Base-by-base conservation (phyloP, 2,113 vertebrate genomes). In the Microtus richardsoni region DNA sequence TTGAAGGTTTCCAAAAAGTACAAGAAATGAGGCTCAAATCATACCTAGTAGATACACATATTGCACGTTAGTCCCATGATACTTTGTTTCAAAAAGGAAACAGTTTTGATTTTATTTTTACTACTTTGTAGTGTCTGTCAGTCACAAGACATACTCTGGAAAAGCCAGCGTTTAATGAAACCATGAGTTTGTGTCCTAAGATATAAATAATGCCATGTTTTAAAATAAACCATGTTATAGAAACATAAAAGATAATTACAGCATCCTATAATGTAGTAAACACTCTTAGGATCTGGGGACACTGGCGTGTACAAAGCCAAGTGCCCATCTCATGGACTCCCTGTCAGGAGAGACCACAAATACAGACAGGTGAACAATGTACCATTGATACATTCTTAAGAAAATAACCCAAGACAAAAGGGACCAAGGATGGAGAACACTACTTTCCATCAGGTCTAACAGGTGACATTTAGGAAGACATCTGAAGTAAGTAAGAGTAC, bases 191-290 rank as follows among this genome's bases (percentile, higher is more conserved):
- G 41, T 78, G 95, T 96, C 74, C 8, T 80, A 89, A 82, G 13
- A 93, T 88, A 93, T 44, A 84, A 91, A 94, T 11, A 30, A 93
- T 84, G 10, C 3, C 14, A 77, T 94, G 79, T 74, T 97, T 96
- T 96, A 93, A 94, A 97, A 95, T 96, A 94, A 97, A 93, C 60
- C 21, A 83, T 94, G 62, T 52, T 96, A 91, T 64, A 88, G 44
- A 97, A 97, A 96, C 66, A 91, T 64, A 85, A 92, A 83, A 60
- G 60, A 28, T 60, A 64, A 44, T 44, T 84, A 41, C 11, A 44
- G 58, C 13, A 33, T 64, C 36, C 30, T 41, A 16, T 62, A 16
- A 79, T 30, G 22, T 30, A 49, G n/a, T 24, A 91, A n/a, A 84
- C 10, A 33, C 21, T 79, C 6, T 92, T 86, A 87, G 68, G 47